Evolutionary conservation across 1,140 invertebrate genomes (phyloP).

Genomic region (Stratiolaelaps scimitus): DNA sequence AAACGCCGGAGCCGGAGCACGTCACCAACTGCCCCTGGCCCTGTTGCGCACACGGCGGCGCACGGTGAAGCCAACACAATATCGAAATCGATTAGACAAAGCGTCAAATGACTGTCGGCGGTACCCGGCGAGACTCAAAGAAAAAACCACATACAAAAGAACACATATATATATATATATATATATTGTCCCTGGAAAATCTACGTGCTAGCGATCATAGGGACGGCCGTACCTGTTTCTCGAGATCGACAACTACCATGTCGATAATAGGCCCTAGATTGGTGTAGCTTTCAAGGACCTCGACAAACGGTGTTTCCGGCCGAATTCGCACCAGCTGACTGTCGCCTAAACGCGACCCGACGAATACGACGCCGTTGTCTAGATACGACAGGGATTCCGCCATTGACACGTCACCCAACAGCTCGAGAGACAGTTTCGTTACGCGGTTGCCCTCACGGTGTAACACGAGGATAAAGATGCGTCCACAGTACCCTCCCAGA

Average conservation of each 20-base stretch:
- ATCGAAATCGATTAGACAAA: too few relatives aligned
- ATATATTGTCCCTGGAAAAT: too few relatives aligned
- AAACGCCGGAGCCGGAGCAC: slow-evolving; percentile 91
- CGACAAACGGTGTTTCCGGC: slow-evolving; percentile 73
- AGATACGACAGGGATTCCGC: slow-evolving; percentile 97
- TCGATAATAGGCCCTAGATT: slow-evolving; percentile 95
- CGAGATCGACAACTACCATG: slow-evolving; percentile 92
- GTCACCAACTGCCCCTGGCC: slow-evolving; percentile 96
- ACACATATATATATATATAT: too few relatives aligned
- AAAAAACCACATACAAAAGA: too few relatives aligned
- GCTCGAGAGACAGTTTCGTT: slow-evolving; percentile 82
- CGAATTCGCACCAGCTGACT: slow-evolving; percentile 87
- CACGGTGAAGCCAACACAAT: too few relatives aligned
- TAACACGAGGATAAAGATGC: slow-evolving; percentile 90
- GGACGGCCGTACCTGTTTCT: slow-evolving; percentile 44
- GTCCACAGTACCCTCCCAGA: slow-evolving; percentile 83
- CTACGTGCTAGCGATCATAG: too few relatives aligned
- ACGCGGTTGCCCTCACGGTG: slow-evolving; percentile 69
- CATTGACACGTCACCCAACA: slow-evolving; percentile 74
- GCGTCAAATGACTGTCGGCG: too few relatives aligned
- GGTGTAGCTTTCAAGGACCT: slow-evolving; percentile 87
- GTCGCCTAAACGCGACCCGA: slow-evolving; percentile 90
- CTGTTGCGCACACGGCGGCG: too few relatives aligned
- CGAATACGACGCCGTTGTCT: slow-evolving; percentile 94
- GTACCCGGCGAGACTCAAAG: too few relatives aligned